phyloP scores from a whole-genome alignment of 2,888 invertebrate genomes.

The Cerastis leucographa region DNA sequence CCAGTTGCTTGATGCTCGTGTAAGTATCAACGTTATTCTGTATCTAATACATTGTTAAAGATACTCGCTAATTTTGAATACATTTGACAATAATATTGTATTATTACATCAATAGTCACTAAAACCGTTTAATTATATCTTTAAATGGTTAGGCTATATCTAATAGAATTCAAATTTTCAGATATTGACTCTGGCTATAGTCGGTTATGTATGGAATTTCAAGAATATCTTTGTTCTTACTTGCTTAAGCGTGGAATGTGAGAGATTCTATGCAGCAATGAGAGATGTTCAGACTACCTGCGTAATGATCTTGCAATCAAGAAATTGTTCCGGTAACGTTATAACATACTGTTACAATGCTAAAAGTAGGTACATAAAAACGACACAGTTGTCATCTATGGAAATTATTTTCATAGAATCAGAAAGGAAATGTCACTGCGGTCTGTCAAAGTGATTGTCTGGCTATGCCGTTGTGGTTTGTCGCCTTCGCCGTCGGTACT shows the following conservation, averaged over 20 bases:
- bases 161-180: background rate
- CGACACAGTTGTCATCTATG: background rate
- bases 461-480: background rate
- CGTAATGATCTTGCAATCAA: background rate
- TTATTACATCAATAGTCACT: background rate
- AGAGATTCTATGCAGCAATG: conserved; percentile 17
- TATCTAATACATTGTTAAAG: background rate
- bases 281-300: conserved; percentile 20
- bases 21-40: conserved; percentile 5
- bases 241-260: conserved; percentile 17
- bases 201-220: conserved; percentile 1
- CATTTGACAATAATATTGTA: background rate
- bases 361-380: background rate
- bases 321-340: background rate
- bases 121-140: background rate
- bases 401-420: background rate
- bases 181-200: background rate
- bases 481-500: background rate
- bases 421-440: background rate
- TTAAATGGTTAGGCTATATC: background rate
- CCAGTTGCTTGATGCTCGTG: background rate
- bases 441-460: background rate
- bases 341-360: background rate
- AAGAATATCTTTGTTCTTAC: conserved; percentile 7
- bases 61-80: background rate